phyloP scores from a whole-genome alignment of 2,888 invertebrate species.

The Trissolcus brochymenae region DNA sequence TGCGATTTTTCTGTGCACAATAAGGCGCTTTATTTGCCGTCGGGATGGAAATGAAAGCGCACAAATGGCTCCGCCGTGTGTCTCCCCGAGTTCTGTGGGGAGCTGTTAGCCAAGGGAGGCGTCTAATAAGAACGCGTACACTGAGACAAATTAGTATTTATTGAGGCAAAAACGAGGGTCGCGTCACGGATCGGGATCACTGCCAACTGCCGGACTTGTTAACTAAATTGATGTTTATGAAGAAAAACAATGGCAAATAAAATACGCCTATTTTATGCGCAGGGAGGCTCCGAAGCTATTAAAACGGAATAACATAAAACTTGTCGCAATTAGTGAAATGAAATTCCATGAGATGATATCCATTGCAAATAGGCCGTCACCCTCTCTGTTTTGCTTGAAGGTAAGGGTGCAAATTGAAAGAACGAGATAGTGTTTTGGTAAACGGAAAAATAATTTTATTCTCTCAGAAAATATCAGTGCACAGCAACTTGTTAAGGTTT shows the following conservation, averaged over 20 bases:
- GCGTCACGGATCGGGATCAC: conserved; percentile 27
- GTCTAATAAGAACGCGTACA: conserved; percentile 26
- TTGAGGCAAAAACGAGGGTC: conserved; percentile 28
- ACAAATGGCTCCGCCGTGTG: not conserved
- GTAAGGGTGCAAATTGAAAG: too few relatives aligned
- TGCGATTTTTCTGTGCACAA: not conserved
- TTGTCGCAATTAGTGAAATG: conserved; percentile 55
- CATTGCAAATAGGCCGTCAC: conserved; percentile 9
- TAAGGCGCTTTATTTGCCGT: not conserved
- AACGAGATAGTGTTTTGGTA: not conserved
- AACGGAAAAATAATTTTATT: not conserved
- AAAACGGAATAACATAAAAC: conserved; percentile 49
- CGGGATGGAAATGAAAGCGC: not conserved
- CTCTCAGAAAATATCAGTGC: not conserved
- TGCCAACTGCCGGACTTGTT: conserved; percentile 46
- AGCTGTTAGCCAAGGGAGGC: conserved; percentile 4
- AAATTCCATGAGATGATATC: conserved; percentile 53
- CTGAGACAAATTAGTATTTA: conserved; percentile 47
- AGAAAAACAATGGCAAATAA: conserved; percentile 53
- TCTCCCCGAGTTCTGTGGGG: not conserved
- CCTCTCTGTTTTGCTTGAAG: too few relatives aligned
- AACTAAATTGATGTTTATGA: conserved; percentile 53
- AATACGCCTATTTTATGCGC: conserved; percentile 17
- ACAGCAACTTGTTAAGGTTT: not conserved
- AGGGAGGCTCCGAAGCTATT: conserved; percentile 24